Evolutionary conservation across 1,140 invertebrate genomes (phyloP).

Genomic region (Sogatella furcifera): DNA sequence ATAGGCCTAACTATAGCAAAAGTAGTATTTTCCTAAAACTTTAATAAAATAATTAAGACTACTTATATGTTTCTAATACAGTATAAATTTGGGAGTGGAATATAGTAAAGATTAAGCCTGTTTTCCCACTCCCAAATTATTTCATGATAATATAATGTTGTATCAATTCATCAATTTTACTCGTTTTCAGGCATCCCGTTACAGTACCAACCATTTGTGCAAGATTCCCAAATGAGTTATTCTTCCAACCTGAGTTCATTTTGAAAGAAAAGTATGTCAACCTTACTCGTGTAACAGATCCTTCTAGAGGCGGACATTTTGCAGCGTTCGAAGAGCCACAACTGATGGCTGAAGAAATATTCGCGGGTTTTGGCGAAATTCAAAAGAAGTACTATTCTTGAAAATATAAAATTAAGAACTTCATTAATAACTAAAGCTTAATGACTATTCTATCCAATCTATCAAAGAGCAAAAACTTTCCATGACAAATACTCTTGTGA

Average conservation of each 20-base stretch:
- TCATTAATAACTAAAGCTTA: neutral
- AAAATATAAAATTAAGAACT: neutral
- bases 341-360: conserved; percentile 50
- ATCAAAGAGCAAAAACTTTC: neutral
- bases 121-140: too few relatives aligned
- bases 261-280: conserved; percentile 48
- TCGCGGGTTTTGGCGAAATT: neutral
- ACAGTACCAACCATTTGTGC: conserved; percentile 51
- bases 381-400: neutral
- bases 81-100: too few relatives aligned
- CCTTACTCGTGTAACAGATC: conserved; percentile 47
- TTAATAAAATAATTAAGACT: too few relatives aligned
- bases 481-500: too few relatives aligned
- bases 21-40: too few relatives aligned
- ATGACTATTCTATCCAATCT: neutral
- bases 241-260: conserved; percentile 43
- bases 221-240: conserved; percentile 50
- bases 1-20: too few relatives aligned
- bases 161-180: too few relatives aligned
- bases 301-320: conserved; percentile 70
- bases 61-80: too few relatives aligned
- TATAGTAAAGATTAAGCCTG: too few relatives aligned
- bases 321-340: conserved; percentile 68
- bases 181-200: conserved; percentile 41
- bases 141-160: too few relatives aligned